Conservation (phyloP, 2,113 vertebrate genomes). For the Crotalus horridus region DNA sequence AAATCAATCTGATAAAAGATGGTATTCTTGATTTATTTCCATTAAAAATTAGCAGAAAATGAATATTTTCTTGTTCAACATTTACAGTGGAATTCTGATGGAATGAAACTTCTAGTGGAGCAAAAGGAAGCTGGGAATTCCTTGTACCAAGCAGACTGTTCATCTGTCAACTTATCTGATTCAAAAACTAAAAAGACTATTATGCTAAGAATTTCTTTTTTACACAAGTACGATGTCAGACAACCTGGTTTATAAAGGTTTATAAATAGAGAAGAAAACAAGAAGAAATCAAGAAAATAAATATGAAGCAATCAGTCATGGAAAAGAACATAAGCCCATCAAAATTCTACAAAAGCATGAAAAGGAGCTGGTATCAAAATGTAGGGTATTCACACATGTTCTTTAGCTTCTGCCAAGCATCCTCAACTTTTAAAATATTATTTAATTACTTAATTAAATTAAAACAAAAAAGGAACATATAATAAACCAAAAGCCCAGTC, state of each 20-base stretch:
- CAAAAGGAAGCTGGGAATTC: background rate
- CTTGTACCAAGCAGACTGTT: background rate
- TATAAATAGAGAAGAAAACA: background rate
- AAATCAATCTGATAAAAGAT: background rate
- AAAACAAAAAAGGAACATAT: background rate
- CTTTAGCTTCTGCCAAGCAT: background rate
- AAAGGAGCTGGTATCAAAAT: background rate
- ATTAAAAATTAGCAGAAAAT: background rate
- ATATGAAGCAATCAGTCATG: background rate
- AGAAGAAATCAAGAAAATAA: background rate
- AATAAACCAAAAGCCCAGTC: background rate
- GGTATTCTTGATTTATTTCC: background rate
- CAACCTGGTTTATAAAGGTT: background rate
- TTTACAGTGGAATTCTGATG: background rate
- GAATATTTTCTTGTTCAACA: background rate
- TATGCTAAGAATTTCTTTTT: background rate
- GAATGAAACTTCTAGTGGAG: background rate
- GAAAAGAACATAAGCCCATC: background rate
- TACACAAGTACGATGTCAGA: background rate
- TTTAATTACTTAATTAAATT: background rate
- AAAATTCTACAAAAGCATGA: background rate
- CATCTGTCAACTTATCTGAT: background rate
- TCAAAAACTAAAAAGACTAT: background rate
- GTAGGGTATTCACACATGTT: background rate
- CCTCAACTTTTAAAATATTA: background rate